phyloP scores from a whole-genome alignment of 92 coral and sea anemone species.

The Metridium senile region DNA sequence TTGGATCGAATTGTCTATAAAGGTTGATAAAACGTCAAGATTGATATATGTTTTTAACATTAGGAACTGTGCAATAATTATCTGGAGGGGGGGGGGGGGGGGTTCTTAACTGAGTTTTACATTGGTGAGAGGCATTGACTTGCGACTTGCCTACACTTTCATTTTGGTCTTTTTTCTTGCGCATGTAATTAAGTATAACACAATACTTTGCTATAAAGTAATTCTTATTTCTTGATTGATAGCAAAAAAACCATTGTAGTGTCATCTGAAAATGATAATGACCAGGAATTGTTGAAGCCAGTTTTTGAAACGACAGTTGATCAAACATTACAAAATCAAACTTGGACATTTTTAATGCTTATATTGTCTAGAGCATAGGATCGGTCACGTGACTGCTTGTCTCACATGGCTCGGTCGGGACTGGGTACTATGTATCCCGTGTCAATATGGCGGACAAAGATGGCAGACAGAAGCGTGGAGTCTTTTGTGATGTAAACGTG shows the following conservation, averaged over 20 bases:
- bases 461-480: too few species aligned
- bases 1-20: neutral
- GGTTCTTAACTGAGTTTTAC: neutral
- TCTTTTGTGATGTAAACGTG: too few species aligned
- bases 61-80: too few species aligned
- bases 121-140: neutral
- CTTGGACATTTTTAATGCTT: neutral
- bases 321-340: neutral
- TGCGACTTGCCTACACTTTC: neutral
- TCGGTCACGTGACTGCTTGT: too few species aligned
- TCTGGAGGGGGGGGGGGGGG: neutral
- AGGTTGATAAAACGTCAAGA: neutral
- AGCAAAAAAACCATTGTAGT: neutral
- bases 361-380: too few species aligned
- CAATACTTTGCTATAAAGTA: neutral
- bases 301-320: neutral
- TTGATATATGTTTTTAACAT: neutral
- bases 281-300: neutral
- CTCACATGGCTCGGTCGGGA: too few species aligned
- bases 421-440: too few species aligned
- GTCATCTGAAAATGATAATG: neutral
- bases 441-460: too few species aligned
- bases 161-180: neutral
- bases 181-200: neutral
- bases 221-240: neutral